Conservation (phyloP, 2,797 vertebrate species). For the Anguilla pacifica region DNA sequence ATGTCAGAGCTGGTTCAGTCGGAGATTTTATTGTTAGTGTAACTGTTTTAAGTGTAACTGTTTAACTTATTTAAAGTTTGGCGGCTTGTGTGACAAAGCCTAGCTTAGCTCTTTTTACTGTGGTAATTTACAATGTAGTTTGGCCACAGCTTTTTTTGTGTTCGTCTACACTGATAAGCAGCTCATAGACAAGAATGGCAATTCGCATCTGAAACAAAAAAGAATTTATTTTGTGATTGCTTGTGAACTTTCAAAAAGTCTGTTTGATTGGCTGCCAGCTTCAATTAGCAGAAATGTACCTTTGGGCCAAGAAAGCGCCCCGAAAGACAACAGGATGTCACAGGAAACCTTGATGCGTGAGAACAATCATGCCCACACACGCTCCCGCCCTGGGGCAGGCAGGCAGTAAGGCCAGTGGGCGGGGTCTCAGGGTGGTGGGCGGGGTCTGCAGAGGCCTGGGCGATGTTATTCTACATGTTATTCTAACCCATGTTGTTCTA, state of each 20-base stretch:
- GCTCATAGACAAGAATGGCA: not conserved
- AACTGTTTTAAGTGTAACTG: not conserved
- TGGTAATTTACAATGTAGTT: too few species aligned
- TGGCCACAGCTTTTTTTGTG: too few species aligned
- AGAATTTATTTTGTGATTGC: not conserved
- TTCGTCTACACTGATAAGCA: not conserved
- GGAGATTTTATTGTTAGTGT: too few species aligned
- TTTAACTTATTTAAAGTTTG: not conserved
- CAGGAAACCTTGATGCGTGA: conserved; percentile 28
- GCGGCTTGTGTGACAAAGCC: not conserved
- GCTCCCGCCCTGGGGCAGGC: conserved; percentile 22
- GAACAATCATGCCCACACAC: conserved; percentile 38
- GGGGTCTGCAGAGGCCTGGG: conserved; percentile 54
- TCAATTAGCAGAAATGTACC: conserved; percentile 19
- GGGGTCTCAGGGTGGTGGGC: conserved; percentile 43
- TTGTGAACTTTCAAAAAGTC: conserved; percentile 8
- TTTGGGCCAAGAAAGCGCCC: conserved; percentile 7
- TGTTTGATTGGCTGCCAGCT: conserved; percentile 36
- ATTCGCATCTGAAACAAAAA: not conserved
- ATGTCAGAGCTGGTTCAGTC: too few species aligned
- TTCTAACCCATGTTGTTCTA: conserved; percentile 52
- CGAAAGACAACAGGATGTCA: conserved; percentile 43
- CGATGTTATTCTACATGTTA: conserved; percentile 60
- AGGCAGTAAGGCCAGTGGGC: too few species aligned
- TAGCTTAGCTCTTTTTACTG: not conserved